Evolutionary conservation across 2,797 vertebrate genomes (phyloP), one percentile per base, ranked within the genome.

Genomic region (Halcyon badia): DNA sequence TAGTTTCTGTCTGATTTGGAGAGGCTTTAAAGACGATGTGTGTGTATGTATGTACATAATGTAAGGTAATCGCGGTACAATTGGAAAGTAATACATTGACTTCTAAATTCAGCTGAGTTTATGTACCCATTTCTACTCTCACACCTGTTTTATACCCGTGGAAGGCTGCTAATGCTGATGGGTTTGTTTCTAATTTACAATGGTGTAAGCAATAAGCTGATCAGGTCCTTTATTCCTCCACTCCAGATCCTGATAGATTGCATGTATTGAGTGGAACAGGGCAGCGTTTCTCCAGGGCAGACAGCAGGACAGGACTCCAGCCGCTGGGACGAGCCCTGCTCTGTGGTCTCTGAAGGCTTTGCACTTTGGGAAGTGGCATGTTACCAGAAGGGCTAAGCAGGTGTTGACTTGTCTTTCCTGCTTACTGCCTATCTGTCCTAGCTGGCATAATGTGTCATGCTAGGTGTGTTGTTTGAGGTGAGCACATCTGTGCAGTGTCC

Each of bases 151-250:
- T 89, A 69, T 85, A 26, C 81, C 85, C 25, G 4, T 30, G 35
- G 41, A 78, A 83, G 75, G 48, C 60, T 85, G 81, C 46, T 94
- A 44, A 71, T 61, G 48, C 62, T 66, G 48, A 31, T 61, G 71
- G 54, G 41, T 93, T 93, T 90, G 75, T 70, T 94, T 71, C 87
- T 94, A n/a, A 84, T 90, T 93, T 94, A 83, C 57, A 41, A 4
- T 5, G 33, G 19, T 41, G 37, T 80, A 75, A 89, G 56, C n/a
- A 80, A 89, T 64, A 89, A 83, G 44, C 37, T 41, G 39, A 76
- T 81, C 33, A 52, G 33, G 33, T 79, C 9, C 51, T 87, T 91
- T 69, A 31, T 70, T 77, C 33, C 75, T 90, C 66, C 0, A 2
- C 6, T 69, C 33, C 26, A 44, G 26, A 46, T 89, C 37, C 68